These are phyloP conservation scores for Crotalus tigris DNA, from an alignment of 2,113 vertebrate genomes.

Conservation along the genomic window DNA sequence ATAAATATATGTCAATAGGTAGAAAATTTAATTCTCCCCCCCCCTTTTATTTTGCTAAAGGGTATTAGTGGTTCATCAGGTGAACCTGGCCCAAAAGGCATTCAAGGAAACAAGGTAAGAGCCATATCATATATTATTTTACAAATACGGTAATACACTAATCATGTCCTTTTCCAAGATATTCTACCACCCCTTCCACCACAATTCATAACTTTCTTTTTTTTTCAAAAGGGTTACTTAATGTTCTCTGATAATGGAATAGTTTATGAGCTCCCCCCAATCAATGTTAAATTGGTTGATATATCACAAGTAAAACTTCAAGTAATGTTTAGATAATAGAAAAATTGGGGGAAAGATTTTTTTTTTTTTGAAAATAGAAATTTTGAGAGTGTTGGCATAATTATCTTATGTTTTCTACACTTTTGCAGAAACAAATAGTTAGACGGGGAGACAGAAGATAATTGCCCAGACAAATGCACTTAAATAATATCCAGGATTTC, in stretches of 20 bases:
- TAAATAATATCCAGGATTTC: not conserved
- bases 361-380: not conserved
- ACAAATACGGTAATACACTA: not conserved
- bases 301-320: not conserved
- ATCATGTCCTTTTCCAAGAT: not conserved
- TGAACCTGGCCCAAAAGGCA: conserved; percentile 77
- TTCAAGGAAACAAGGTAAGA: conserved; percentile 81
- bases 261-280: too few species aligned
- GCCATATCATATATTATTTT: not conserved
- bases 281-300: not conserved
- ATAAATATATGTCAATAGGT: not conserved
- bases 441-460: not conserved
- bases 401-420: not conserved
- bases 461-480: not conserved
- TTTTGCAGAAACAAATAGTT: not conserved
- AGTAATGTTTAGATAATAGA: not conserved
- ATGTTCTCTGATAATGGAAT: not conserved
- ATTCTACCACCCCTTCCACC: not conserved
- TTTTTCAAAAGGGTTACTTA: not conserved
- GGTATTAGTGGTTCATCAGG: conserved; percentile 77
- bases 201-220: not conserved
- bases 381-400: not conserved
- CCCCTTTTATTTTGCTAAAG: conserved; percentile 61
- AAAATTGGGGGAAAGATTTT: not conserved
- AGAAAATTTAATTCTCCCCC: conserved; percentile 32